Conservation (phyloP, 2,113 vertebrate genomes). For the Chaenogobius annularis region DNA sequence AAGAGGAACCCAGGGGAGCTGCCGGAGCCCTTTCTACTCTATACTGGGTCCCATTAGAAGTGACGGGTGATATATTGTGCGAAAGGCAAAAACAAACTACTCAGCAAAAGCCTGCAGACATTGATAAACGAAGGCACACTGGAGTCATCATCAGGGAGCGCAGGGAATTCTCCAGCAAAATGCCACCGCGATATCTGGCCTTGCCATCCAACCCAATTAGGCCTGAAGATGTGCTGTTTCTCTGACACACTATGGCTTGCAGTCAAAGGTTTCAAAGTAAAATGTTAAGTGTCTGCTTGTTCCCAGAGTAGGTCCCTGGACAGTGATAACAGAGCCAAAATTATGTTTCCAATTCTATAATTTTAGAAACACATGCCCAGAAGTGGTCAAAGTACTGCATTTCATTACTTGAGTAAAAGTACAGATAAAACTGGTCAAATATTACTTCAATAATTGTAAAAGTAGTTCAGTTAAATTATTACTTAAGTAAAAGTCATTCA, state of each 20-base stretch:
- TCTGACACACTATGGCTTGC: constrained; percentile 28
- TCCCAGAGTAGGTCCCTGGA: constrained; percentile 14
- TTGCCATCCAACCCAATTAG: constrained; percentile 67
- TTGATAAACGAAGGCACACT: constrained; percentile 73
- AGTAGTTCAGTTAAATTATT: too few relatives aligned
- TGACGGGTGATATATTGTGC: constrained; percentile 79
- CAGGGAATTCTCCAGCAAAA: constrained; percentile 73
- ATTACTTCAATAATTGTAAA: too few relatives aligned
- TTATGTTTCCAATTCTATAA: constrained; percentile 12
- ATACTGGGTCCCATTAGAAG: constrained; percentile 67
- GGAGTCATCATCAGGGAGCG: constrained; percentile 61
- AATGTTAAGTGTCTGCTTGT: constrained; percentile 60
- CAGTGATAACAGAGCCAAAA: constrained; percentile 15
- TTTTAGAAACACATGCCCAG: constrained; percentile 16
- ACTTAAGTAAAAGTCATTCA: too few relatives aligned
- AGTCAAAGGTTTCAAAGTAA: constrained; percentile 56
- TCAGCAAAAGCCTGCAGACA: constrained; percentile 74
- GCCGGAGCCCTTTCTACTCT: constrained; percentile 43
- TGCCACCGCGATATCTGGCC: constrained; percentile 71
- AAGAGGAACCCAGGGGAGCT: constrained; percentile 59
- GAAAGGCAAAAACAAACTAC: constrained; percentile 76
- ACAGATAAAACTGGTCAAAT: too few relatives aligned
- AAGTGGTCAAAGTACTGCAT: too few relatives aligned
- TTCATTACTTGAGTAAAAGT: too few relatives aligned
- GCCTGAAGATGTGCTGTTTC: constrained; percentile 46